Evolutionary conservation across 1,140 invertebrate genomes (phyloP), one percentile per base, ranked within the genome.

Genomic region (Onthophagus taurus): DNA sequence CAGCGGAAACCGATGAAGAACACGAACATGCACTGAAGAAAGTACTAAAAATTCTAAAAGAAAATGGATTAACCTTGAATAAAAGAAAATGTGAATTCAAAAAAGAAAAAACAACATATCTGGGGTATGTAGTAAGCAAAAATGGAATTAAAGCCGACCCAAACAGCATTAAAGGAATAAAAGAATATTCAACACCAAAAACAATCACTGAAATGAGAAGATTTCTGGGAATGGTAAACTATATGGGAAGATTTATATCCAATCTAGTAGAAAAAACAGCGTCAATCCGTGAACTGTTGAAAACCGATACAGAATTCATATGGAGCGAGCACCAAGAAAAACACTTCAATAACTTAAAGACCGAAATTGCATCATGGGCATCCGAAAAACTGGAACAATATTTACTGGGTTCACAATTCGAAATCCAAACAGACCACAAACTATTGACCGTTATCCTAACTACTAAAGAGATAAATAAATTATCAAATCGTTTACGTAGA

Each of bases 161-260:
- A 20, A 19, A 18, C 3, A 60, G 54, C 50, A 31, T 55, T 3
- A n/a, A 49, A 11, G 51, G 53, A 2, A 60, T 68, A 13, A 17
- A 16, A 3, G 52, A 58, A 3, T 45, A 52, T 30, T 47, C 49
- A n/a, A 23, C 9, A 30, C 53, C 63, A 21, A 44, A 16, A 16
- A 54, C 56, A 23, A 29, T 55, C n/a, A 20, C 12, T 12, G 43
- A 60, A 42, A 18, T 69, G 5, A 17, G 51, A 31, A 24, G 26
- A 16, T 68, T 59, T 35, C 31, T 68, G 0, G 63, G 59, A 4
- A 26, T 69, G 18, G 35, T 61, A 0, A 61, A 55, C 19, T 62
- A 59, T 46, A 67, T 64, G 26, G 31, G 31, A 12, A 44, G 50
- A 23, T 68, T 60, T 38, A 48, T 67, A 13, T 43, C 39, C 29